phyloP scores from a whole-genome alignment of 2,888 invertebrate genomes.

The Hirtodrosophila cameraria region DNA sequence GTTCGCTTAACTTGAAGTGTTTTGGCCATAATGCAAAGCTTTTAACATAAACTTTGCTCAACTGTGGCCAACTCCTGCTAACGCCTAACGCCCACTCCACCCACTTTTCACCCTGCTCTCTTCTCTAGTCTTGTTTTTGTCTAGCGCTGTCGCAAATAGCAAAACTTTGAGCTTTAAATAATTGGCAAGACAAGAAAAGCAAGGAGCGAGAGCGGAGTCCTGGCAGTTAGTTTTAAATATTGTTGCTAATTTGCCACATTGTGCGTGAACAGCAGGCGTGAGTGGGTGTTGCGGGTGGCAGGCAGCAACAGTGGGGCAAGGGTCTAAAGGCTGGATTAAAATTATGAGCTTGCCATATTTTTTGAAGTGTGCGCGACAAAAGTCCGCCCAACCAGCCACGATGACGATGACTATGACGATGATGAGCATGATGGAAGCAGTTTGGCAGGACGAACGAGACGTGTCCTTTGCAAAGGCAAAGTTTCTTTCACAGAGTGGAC shows the following conservation, averaged over 20 bases:
- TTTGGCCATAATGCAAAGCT: slow-evolving; percentile 69
- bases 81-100: background rate
- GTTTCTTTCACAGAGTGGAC: slow-evolving; percentile 41
- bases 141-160: slow-evolving; percentile 61
- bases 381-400: slow-evolving; percentile 7
- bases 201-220: slow-evolving; percentile 22
- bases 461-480: slow-evolving; percentile 24
- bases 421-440: slow-evolving; percentile 51
- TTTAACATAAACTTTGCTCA: slow-evolving; percentile 64
- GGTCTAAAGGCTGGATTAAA: slow-evolving; percentile 66
- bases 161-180: slow-evolving; percentile 74
- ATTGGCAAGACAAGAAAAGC: slow-evolving; percentile 50
- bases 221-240: slow-evolving; percentile 75
- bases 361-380: slow-evolving; percentile 62
- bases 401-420: slow-evolving; percentile 42
- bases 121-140: slow-evolving; percentile 48
- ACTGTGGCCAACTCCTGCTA: slow-evolving; percentile 13
- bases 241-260: slow-evolving; percentile 78
- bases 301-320: background rate
- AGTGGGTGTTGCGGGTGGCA: background rate
- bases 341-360: slow-evolving; percentile 79
- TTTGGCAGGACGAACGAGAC: slow-evolving; percentile 4
- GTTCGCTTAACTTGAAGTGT: slow-evolving; percentile 53
- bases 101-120: slow-evolving; percentile 7
- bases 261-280: slow-evolving; percentile 64